Evolutionary conservation across 2,113 vertebrate genomes (phyloP).

Genomic region (Seriola rivoliana): DNA sequence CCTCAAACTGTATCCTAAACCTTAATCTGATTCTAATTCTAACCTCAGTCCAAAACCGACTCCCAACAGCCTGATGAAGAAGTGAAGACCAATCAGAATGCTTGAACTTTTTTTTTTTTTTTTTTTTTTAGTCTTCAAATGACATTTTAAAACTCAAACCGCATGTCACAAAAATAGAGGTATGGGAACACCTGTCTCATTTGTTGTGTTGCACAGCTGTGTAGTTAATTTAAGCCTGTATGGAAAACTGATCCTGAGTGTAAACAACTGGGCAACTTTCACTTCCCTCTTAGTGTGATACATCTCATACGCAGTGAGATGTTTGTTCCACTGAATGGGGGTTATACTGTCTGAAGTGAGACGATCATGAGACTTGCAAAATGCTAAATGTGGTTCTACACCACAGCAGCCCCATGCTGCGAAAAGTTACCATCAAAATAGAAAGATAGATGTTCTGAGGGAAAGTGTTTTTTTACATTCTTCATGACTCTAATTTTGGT

Average conservation of each 20-base stretch:
- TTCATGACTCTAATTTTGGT: too few relatives aligned
- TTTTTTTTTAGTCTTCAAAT: background rate
- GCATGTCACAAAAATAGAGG: conserved; percentile 17
- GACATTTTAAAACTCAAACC: background rate
- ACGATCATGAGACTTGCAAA: background rate
- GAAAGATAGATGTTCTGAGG: too few relatives aligned
- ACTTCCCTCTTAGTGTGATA: conserved; percentile 69
- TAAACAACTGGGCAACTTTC: conserved; percentile 79
- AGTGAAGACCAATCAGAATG: background rate
- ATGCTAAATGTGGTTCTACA: background rate
- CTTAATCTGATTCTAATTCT: background rate
- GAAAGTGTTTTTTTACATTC: too few relatives aligned
- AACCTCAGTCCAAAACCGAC: background rate
- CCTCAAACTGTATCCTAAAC: background rate
- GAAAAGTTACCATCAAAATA: background rate
- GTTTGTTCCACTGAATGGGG: background rate
- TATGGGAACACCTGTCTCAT: conserved; percentile 28
- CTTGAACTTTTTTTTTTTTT: background rate
- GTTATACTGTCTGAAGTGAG: background rate
- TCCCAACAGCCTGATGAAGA: background rate
- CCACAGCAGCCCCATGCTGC: too few relatives aligned
- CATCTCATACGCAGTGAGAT: background rate
- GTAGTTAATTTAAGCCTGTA: conserved; percentile 59
- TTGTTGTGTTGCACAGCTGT: conserved; percentile 50
- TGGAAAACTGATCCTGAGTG: conserved; percentile 72